These are phyloP conservation scores for Drosophila peninsularis DNA, from an alignment of 2,888 invertebrate genomes.

Conservation along the genomic window DNA sequence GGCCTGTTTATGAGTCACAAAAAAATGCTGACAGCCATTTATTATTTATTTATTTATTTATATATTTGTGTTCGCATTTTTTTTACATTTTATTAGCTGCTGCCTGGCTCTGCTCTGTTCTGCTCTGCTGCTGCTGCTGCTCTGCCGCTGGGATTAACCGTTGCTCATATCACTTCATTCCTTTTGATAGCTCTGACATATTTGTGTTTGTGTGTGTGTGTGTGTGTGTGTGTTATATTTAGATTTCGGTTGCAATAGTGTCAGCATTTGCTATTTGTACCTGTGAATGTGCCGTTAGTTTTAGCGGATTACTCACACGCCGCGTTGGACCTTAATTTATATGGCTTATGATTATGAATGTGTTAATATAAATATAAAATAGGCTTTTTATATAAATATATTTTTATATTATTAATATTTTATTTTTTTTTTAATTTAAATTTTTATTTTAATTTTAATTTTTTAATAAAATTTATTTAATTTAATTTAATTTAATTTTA, in stretches of 20 bases:
- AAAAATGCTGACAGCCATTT: conserved; percentile 50
- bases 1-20: conserved; percentile 53
- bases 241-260: conserved; percentile 9
- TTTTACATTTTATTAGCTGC: conserved; percentile 50
- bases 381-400: too few species aligned
- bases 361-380: not conserved
- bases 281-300: conserved; percentile 4
- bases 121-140: conserved; percentile 16
- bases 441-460: too few species aligned
- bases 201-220: not conserved
- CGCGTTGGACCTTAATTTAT: conserved; percentile 14
- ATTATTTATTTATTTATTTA: conserved; percentile 58
- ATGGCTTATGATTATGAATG: not conserved
- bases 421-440: too few species aligned
- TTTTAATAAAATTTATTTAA: too few species aligned
- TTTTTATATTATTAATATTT: too few species aligned
- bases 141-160: conserved; percentile 48
- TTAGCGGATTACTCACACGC: conserved; percentile 41
- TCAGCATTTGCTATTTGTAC: conserved; percentile 8
- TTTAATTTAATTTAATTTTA: too few species aligned
- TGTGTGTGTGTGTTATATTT: conserved; percentile 1
- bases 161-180: conserved; percentile 42
- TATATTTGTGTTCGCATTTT: conserved; percentile 39
- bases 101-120: not conserved
- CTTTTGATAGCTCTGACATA: conserved; percentile 20